Percentiles rank a stretch among this genome's conserved stretches.
phyloP scores from a whole-genome alignment of 2,113 vertebrate genomes.

The Hepsetus odoe region DNA sequence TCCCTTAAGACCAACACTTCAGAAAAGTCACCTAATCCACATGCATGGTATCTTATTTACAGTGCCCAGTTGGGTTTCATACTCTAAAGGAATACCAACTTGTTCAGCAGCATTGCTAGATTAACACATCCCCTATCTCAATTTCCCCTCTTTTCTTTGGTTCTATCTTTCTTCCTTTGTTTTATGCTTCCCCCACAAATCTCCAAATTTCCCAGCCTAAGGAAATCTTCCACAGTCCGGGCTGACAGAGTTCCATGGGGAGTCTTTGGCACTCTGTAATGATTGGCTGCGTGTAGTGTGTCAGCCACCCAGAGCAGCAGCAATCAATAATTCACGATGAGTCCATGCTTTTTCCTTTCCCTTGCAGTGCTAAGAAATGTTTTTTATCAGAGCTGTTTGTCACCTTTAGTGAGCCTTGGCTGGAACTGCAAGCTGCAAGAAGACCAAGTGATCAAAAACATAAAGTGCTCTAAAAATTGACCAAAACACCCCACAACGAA shows the following conservation, averaged over 20 bases:
- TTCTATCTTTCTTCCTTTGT: neutral
- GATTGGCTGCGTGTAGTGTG: conserved; percentile 47
- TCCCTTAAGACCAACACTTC: neutral
- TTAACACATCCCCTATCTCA: neutral
- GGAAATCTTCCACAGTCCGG: conserved; percentile 19
- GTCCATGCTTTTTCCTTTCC: conserved; percentile 37
- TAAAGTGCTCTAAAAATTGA: conserved; percentile 31
- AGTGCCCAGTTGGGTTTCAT: neutral
- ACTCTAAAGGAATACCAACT: neutral
- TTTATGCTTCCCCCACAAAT: neutral
- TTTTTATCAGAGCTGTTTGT: conserved; percentile 39
- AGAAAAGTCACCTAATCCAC: conserved; percentile 12
- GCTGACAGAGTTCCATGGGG: conserved; percentile 5
- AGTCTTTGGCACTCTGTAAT: conserved; percentile 35
- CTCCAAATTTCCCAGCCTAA: conserved; percentile 17
- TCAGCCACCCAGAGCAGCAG: conserved; percentile 44
- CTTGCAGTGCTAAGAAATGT: conserved; percentile 15
- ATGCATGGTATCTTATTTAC: neutral
- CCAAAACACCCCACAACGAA: conserved; percentile 52
- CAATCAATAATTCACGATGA: conserved; percentile 65
- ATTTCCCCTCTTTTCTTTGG: neutral
- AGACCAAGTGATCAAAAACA: conserved; percentile 31
- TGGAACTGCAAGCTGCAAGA: conserved; percentile 18
- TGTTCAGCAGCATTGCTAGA: neutral
- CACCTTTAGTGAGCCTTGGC: conserved; percentile 7